A percentile compares a stretch with the other conserved stretches of the same genome.
These are phyloP conservation scores for Isoperla grammatica DNA, from an alignment of 2,888 invertebrate species.

Conservation along the genomic window DNA sequence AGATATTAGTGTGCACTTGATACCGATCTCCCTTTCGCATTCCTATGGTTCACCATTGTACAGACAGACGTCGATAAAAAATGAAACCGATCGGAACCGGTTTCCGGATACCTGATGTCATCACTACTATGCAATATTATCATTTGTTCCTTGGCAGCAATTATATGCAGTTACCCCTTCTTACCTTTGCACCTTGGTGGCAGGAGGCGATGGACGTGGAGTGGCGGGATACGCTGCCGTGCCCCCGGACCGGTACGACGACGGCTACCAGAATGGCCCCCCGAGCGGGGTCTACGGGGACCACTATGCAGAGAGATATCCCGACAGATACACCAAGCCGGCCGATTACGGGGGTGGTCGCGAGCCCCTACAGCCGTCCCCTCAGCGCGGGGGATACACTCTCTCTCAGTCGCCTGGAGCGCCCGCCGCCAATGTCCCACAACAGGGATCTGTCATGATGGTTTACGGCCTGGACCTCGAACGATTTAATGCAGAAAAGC, in stretches of 20 bases:
- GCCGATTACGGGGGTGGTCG: constrained; percentile 28
- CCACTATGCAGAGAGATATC: constrained; percentile 35
- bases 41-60: too few species aligned
- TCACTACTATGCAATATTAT: too few species aligned
- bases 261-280: constrained; percentile 41
- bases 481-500: constrained; percentile 89
- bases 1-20: too few species aligned
- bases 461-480: constrained; percentile 93
- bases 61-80: too few species aligned
- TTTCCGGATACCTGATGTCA: too few species aligned
- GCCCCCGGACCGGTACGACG: constrained; percentile 42
- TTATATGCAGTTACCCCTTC: neutral
- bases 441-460: constrained; percentile 91
- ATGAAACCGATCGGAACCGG: too few species aligned
- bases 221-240: constrained; percentile 22
- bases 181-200: neutral
- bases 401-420: constrained; percentile 52
- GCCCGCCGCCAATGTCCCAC: constrained; percentile 26
- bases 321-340: constrained; percentile 29
- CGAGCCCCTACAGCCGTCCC: constrained; percentile 31
- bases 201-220: constrained; percentile 31
- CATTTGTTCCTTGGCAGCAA: too few species aligned
- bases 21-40: too few species aligned
- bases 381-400: constrained; percentile 41
- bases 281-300: constrained; percentile 35